Evolutionary conservation across 2,888 invertebrate species (phyloP).

Genomic region (Caenorhabditis afra): DNA sequence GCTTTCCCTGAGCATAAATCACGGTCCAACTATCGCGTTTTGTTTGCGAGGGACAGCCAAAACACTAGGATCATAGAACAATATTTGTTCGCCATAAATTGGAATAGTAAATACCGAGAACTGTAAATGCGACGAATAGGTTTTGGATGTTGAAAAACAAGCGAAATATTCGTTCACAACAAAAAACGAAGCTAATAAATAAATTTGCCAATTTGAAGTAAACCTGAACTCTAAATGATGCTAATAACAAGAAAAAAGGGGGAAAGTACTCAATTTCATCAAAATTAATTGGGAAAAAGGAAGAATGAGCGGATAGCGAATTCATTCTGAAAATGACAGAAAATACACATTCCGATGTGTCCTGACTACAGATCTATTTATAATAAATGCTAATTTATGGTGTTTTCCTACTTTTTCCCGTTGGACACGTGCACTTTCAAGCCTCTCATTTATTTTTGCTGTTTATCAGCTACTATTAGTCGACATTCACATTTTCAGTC

Average conservation of each 20-base stretch:
- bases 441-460: neutral
- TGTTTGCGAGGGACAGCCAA: conserved; percentile 32
- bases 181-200: too few species aligned
- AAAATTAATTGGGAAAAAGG: too few species aligned
- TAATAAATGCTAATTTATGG: conserved; percentile 17
- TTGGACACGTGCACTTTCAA: neutral
- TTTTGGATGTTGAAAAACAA: too few species aligned
- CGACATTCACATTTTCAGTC: neutral
- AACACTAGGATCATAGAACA: conserved; percentile 20
- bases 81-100: conserved; percentile 30
- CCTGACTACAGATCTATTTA: conserved; percentile 4
- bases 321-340: conserved; percentile 4
- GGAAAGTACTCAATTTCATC: too few species aligned
- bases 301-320: too few species aligned
- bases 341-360: neutral
- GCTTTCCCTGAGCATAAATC: conserved; percentile 29
- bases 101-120: conserved; percentile 10
- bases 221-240: too few species aligned
- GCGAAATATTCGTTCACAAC: too few species aligned
- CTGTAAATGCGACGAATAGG: too few species aligned
- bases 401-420: neutral
- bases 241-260: too few species aligned
- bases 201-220: too few species aligned
- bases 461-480: neutral
- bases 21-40: conserved; percentile 30